Evolutionary conservation across 2,888 invertebrate genomes (phyloP), one percentile per base, ranked within the genome.

Genomic region (Hoplodrina blanda): DNA sequence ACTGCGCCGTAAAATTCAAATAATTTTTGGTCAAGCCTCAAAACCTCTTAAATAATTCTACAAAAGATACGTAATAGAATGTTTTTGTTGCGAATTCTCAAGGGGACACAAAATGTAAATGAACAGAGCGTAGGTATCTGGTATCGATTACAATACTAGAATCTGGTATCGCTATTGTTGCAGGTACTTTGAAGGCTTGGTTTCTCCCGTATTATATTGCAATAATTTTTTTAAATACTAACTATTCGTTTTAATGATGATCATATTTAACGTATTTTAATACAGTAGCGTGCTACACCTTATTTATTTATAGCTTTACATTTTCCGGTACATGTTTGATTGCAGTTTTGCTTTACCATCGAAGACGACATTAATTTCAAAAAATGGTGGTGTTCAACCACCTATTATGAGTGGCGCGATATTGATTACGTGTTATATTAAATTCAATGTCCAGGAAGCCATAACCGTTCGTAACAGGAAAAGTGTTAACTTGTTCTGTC

Each of bases 101-200:
- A 49, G 19, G 25, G 17, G 41, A 41, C 8, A 62, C 41, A 33
- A 25, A 44, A 56, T 41, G 44, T 64, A 56, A 17, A 19, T 19
- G 19, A 49, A 55, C 33, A 50, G 13, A 25, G 50, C 20, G 25
- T 41, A 41, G 37, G 37, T 55, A 54, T 20, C 17, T 33, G 15
- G 53, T 59, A 69, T 73, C 53, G 49, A 55, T 73, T 33, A 55
- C 44, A 55, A 54, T 54, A 17, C 44, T 50, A 25, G 71, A 71
- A 78, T 60, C 72, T 54, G 13, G 49, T 55, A 25, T 11, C 54
- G 19, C 33, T 20, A 53, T 53, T 30, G 15, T 68, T 44, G 50
- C 49, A 17, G 13, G 20, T 59, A 15, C 17, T 44, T 25, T 33
- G 11, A 20, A 41, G 25, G 8, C 25, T 37, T 52, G 10, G 20